Evolutionary conservation across 2,888 invertebrate genomes (phyloP).

Genomic region (Congeria kusceri): DNA sequence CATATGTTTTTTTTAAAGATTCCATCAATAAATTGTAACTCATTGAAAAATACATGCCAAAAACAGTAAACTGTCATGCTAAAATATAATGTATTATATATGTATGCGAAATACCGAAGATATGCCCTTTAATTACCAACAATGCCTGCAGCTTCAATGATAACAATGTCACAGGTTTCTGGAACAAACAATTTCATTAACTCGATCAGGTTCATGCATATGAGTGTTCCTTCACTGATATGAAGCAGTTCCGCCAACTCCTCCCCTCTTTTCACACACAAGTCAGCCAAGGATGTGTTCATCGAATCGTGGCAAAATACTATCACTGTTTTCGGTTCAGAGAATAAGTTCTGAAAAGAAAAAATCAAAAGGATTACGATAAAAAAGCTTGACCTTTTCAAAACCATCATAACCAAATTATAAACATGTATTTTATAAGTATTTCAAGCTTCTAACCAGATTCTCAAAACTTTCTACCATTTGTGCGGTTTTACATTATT

Average conservation of each 20-base stretch:
- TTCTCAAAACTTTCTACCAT: too few species aligned
- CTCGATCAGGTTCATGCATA: too few species aligned
- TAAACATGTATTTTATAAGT: too few species aligned
- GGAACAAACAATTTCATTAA: constrained; percentile 48
- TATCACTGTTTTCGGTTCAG: constrained; percentile 65
- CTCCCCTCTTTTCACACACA: not conserved
- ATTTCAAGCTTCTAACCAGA: too few species aligned
- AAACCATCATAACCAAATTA: too few species aligned
- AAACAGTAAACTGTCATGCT: too few species aligned
- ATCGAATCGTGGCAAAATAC: constrained; percentile 55
- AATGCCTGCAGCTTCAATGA: constrained; percentile 67
- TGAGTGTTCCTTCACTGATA: constrained; percentile 1
- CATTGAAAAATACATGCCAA: too few species aligned
- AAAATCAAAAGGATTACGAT: not conserved
- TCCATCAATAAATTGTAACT: too few species aligned
- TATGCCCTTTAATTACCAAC: constrained; percentile 58
- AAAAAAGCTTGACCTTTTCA: not conserved
- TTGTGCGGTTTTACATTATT: too few species aligned
- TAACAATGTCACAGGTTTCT: constrained; percentile 59
- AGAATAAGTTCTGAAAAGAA: constrained; percentile 63
- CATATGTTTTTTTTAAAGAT: too few species aligned
- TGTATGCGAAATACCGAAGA: too few species aligned
- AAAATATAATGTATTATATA: too few species aligned
- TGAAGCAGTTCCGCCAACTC: not conserved
- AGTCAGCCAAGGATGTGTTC: not conserved